A percentile compares a stretch with the other conserved stretches of the same genome.
Evolutionary conservation across 1,140 invertebrate species (phyloP).

Genomic region (Sminthurinus signatus): DNA sequence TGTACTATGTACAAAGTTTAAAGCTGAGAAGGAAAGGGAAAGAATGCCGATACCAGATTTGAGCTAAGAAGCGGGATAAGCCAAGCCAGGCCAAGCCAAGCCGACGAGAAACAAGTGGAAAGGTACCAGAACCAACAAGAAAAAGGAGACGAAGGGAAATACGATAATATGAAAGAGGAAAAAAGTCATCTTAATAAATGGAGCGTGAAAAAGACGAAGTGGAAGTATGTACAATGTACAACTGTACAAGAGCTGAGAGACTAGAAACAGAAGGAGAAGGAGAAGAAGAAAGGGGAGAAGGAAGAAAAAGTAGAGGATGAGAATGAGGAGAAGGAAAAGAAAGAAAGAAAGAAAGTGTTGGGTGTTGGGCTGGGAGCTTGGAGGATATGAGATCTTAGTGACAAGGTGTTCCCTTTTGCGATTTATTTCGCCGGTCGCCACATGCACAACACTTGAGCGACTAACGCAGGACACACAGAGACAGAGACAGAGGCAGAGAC

Average conservation of each 20-base stretch:
- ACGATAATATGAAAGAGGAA: constrained; percentile 25
- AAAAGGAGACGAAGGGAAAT: background rate
- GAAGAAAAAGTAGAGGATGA: background rate
- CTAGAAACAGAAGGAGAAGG: background rate
- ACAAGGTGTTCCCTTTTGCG: constrained; percentile 35
- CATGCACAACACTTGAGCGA: constrained; percentile 18
- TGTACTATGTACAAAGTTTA: too few relatives aligned
- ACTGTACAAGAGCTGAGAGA: background rate
- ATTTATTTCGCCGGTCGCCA: constrained; percentile 34
- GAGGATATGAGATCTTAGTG: constrained; percentile 25
- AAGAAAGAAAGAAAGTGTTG: constrained; percentile 14
- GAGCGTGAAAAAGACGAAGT: constrained; percentile 33
- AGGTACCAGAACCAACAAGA: background rate
- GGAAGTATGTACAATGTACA: too few relatives aligned
- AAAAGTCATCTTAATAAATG: constrained; percentile 39
- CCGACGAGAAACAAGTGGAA: background rate
- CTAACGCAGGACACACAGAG: too few relatives aligned
- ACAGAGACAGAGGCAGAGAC: too few relatives aligned
- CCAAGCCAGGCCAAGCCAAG: background rate
- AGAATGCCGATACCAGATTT: background rate
- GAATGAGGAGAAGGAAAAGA: background rate
- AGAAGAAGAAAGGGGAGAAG: background rate
- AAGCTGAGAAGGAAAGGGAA: too few relatives aligned
- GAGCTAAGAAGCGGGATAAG: background rate
- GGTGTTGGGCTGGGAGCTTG: too few relatives aligned